Base-by-base conservation (phyloP, 35 echinoderm and acorn worm species). In the Strongylocentrotus purpuratus region DNA sequence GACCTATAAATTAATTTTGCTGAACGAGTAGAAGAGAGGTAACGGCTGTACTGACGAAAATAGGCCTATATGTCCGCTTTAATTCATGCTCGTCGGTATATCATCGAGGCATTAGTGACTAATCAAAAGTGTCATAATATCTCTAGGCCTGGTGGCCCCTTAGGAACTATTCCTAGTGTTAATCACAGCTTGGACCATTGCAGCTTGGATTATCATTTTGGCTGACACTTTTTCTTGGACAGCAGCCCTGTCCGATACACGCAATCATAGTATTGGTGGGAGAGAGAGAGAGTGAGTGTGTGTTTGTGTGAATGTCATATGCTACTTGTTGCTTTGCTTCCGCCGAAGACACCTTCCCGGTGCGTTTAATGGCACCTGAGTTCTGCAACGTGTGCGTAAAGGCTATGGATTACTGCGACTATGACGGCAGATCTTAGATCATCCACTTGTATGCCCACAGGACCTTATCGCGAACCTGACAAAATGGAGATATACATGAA, bases 401-500 rank as follows among this genome's bases (percentile, higher is more conserved):
- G 7, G 28, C 65, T 78, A 78, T 78, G 65, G 65, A 28, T 78
- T 78, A 78, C 18, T 28, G 65, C 4, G 87, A 89, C 32, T 46
- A 89, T 89, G 87, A 89, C 87, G 87, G 45, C 87, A 89, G 87
- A 89, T 59, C 52, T 14, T 22, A 89, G 87, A 89, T 46, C 87
- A 31, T 46, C 87, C 45, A 46, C 33, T 33, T 45, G 11, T 45
- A 89, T 89, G 87, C 87, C 87, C 33, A 89, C 87, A 15, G 87
- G 87, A 89, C 87, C 87, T 89, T 89, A 89, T 46, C 32, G 33
- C 87, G 32, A 89, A 89, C 87, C 87, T 33, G 15, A 89, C 87
- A 89, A 89, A 45, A 89, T 89, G 87, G 87, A 89, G 12, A 89
- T 89, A 33, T 89, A 89, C 87, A 89, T 89, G 87, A 89, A 89